phyloP scores from a whole-genome alignment of 2,888 invertebrate genomes.

The Trichogramma evanescens region DNA sequence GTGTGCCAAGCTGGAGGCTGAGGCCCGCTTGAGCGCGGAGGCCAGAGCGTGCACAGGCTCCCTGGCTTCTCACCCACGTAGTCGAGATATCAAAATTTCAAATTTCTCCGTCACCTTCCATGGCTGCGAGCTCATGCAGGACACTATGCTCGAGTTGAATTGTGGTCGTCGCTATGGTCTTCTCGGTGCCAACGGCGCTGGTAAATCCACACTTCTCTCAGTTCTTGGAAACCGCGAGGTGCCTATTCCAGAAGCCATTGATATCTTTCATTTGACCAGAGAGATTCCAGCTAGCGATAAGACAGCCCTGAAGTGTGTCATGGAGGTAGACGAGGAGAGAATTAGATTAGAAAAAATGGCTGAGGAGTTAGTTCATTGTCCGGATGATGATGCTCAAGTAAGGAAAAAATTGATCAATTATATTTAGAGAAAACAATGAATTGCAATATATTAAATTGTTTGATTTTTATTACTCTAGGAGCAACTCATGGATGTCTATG shows the following conservation, averaged over 20 bases:
- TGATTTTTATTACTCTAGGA: slow-evolving; percentile 54
- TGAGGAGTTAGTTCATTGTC: slow-evolving; percentile 78
- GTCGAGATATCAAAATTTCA: slow-evolving; percentile 92
- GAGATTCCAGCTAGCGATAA: slow-evolving; percentile 99
- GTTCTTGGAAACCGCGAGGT: slow-evolving; percentile 90
- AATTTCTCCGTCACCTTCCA: slow-evolving; percentile 97
- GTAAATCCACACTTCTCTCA: slow-evolving; percentile 91
- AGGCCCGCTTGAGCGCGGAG: slow-evolving; percentile 88
- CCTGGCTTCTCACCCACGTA: slow-evolving; percentile 88
- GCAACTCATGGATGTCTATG: slow-evolving; percentile 94
- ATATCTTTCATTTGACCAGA: slow-evolving; percentile 92
- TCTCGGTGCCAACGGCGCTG: slow-evolving; percentile 95
- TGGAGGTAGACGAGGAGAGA: slow-evolving; percentile 96
- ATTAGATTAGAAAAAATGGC: slow-evolving; percentile 84
- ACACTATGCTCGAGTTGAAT: slow-evolving; percentile 94
- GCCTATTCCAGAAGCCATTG: slow-evolving; percentile 92
- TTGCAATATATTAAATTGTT: not conserved
- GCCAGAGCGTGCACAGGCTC: slow-evolving; percentile 92
- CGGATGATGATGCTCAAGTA: slow-evolving; percentile 66
- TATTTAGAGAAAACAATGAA: not conserved
- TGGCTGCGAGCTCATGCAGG: slow-evolving; percentile 90
- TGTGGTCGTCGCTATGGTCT: slow-evolving; percentile 95
- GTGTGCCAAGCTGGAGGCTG: slow-evolving; percentile 79
- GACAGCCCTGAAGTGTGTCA: slow-evolving; percentile 89
- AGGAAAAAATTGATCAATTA: not conserved